Conservation (phyloP, 1,140 invertebrate genomes). For the Apis florea region DNA sequence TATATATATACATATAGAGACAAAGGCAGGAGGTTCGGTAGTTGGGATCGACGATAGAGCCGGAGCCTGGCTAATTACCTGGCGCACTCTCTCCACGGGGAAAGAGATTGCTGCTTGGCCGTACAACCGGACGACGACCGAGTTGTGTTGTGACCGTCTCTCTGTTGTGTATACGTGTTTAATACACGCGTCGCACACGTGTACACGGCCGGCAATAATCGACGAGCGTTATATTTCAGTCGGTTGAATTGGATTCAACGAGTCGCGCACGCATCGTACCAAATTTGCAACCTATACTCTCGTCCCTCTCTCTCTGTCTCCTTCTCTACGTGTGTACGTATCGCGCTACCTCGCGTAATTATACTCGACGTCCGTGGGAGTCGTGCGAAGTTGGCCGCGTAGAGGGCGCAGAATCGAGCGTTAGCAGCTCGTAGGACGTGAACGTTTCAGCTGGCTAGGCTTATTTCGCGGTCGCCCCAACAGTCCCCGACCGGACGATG, state of each 20-base stretch:
- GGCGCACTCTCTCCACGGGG: conserved; percentile 40
- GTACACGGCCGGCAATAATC: conserved; percentile 51
- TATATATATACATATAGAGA: not conserved
- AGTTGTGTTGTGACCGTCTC: not conserved
- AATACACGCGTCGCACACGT: not conserved
- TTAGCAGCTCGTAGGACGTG: not conserved
- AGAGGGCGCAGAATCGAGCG: not conserved
- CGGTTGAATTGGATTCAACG: conserved; percentile 65
- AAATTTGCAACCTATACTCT: conserved; percentile 59
- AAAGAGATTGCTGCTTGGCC: conserved; percentile 52
- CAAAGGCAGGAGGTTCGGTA: too few relatives aligned
- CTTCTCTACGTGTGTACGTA: not conserved
- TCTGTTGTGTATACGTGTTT: not conserved
- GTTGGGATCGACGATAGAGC: too few relatives aligned
- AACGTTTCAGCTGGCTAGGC: conserved; percentile 28
- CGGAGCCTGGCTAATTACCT: conserved; percentile 58
- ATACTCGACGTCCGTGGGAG: conserved; percentile 57
- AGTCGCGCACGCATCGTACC: conserved; percentile 52
- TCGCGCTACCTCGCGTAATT: conserved; percentile 44
- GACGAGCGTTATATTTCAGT: conserved; percentile 63
- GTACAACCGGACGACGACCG: not conserved
- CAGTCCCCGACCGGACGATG: conserved; percentile 45
- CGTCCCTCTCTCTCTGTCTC: not conserved
- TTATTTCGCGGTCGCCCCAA: conserved; percentile 56
- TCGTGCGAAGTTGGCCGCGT: conserved; percentile 44